These are phyloP conservation scores for Naja naja DNA, from an alignment of 2,113 vertebrate genomes.

Conservation along the genomic window DNA sequence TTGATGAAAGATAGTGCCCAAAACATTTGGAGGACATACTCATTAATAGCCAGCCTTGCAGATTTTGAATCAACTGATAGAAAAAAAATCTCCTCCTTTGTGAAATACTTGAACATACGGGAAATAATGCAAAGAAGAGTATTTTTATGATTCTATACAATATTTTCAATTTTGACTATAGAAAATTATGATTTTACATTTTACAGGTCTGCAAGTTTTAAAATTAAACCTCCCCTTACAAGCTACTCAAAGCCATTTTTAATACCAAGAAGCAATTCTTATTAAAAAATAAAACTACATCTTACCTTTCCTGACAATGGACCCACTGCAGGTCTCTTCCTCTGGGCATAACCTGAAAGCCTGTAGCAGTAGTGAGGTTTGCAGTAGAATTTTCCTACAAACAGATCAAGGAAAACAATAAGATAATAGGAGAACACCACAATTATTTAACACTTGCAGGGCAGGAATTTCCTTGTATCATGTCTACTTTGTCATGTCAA, in stretches of 20 bases:
- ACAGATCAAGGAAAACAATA: constrained; percentile 25
- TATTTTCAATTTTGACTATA: not conserved
- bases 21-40: not conserved
- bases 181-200: not conserved
- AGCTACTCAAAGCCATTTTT: not conserved
- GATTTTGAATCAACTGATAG: not conserved
- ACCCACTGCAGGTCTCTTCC: constrained; percentile 87
- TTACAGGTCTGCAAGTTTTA: not conserved
- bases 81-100: not conserved
- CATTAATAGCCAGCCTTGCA: not conserved
- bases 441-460: not conserved
- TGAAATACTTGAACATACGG: not conserved
- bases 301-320: constrained; percentile 81
- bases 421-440: not conserved
- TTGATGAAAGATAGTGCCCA: not conserved
- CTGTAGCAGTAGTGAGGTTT: constrained; percentile 97
- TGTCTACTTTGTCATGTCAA: constrained; percentile 2
- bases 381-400: constrained; percentile 97
- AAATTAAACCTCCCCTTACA: fast-evolving
- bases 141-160: not conserved
- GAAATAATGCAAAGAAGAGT: not conserved
- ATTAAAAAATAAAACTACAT: fast-evolving
- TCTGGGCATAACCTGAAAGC: constrained; percentile 88
- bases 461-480: constrained; percentile 9
- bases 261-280: not conserved